These are phyloP conservation scores for Hyaena hyaena DNA, from an alignment of 2,113 vertebrate genomes.

Conservation along the genomic window DNA sequence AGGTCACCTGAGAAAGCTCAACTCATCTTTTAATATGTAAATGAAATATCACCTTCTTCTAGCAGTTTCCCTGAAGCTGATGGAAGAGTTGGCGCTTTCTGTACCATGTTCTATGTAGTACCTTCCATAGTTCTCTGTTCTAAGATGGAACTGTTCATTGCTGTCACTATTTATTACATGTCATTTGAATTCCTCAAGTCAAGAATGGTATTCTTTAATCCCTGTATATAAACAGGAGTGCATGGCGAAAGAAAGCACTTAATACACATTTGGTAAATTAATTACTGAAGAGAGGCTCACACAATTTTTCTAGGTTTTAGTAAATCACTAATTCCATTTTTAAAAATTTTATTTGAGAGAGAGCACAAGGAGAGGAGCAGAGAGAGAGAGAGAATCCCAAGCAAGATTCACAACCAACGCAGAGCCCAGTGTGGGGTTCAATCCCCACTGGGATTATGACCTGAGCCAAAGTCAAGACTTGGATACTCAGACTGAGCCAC, in stretches of 20 bases:
- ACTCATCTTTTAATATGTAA: background rate
- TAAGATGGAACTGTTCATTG: background rate
- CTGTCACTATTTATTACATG: background rate
- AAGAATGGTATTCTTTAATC: background rate
- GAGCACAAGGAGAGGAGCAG: too few relatives aligned
- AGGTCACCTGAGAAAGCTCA: constrained; percentile 24
- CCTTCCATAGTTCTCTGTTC: background rate
- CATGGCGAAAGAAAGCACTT: background rate
- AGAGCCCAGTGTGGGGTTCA: too few relatives aligned
- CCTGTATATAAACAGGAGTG: background rate
- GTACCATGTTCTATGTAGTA: background rate
- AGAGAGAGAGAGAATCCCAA: too few relatives aligned
- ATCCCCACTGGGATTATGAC: too few relatives aligned
- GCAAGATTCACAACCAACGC: too few relatives aligned
- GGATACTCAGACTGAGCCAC: too few relatives aligned
- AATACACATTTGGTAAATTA: background rate
- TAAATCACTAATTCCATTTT: constrained; percentile 27
- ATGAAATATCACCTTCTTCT: constrained; percentile 3
- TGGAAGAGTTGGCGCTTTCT: background rate
- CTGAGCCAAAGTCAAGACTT: too few relatives aligned
- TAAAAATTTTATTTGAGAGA: background rate
- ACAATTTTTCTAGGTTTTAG: background rate
- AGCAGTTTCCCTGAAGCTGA: background rate
- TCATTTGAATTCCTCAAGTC: background rate
- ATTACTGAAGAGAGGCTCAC: background rate